Evolutionary conservation across 1,140 invertebrate species (phyloP), one percentile per base, ranked within the genome.

Genomic region (Leguminivora glycinivorella): DNA sequence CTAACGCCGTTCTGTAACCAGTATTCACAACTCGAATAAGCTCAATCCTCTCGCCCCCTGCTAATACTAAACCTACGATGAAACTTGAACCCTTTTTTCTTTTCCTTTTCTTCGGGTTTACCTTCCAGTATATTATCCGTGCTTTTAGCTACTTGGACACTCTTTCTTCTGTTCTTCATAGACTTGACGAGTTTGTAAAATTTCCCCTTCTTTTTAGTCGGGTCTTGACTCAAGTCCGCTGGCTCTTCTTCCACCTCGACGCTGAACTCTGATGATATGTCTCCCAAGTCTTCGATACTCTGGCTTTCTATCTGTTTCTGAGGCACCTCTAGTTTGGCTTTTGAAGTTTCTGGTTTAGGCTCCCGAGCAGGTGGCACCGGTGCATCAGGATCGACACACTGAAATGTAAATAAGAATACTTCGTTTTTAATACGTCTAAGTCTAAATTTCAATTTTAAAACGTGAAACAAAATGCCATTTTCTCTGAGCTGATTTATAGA

Each of bases 231-330:
- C 5, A 82, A 70, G 14, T 89, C 87, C 1, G 80, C 70, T 3
- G 70, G 14, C 19, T 87, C 76, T 71, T 85, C 87, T 76, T 90
- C 89, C 9, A 91, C 89, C 82, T 91, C 88, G 25, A 90, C 89
- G 74, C 87, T 89, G 79, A 91, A 91, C 68, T 91, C 89, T 72
- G 89, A 91, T 67, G 89, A 91, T 83, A 91, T 84, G 79, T 91
- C 89, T 70, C 88, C 88, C 25, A 91, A 75, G 69, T 91, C 89
- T 83, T 91, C 89, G 1, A 91, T 81, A 70, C 88, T 90, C 68
- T 90, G 87, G 58, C 83, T 86, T 67, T 88, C 85, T 4, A 78
- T 70, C 75, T 87, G 85, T 67, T 79, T 85, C 40, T 72, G 78
- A 22, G 82, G 87, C 26, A 86, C 75, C 70, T 83, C 80, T 22